These are phyloP conservation scores for Pygoscelis antarcticus DNA, from an alignment of 2,113 vertebrate species.

Conservation along the genomic window DNA sequence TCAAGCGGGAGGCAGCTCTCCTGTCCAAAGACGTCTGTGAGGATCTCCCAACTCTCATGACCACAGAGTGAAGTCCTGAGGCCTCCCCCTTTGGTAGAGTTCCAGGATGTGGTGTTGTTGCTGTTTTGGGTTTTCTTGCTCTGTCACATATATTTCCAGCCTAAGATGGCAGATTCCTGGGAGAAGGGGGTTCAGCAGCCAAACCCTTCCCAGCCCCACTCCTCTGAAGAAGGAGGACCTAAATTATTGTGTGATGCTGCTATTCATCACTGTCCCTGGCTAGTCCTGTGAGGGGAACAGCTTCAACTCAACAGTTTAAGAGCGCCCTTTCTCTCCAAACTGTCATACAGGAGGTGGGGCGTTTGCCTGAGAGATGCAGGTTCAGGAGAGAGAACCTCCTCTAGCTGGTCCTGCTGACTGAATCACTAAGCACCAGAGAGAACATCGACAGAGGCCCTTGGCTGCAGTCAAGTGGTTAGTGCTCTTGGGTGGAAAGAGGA, in stretches of 20 bases:
- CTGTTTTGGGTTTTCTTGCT: not conserved
- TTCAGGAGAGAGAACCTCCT: not conserved
- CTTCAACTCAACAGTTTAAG: not conserved
- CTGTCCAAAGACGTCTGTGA: not conserved
- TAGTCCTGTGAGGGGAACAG: not conserved
- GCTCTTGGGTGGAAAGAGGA: not conserved
- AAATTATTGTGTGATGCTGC: not conserved
- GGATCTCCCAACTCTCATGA: not conserved
- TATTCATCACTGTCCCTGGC: not conserved
- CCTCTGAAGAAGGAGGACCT: not conserved
- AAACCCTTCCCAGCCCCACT: not conserved
- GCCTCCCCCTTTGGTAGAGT: not conserved
- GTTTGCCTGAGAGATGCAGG: not conserved
- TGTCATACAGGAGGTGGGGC: not conserved
- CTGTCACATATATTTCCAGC: not conserved
- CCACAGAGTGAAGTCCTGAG: not conserved
- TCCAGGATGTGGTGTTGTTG: not conserved
- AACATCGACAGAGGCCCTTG: accelerated
- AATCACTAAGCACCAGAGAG: not conserved
- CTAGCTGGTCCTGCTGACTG: not conserved
- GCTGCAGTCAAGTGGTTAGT: not conserved
- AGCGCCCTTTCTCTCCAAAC: not conserved
- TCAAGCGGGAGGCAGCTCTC: not conserved
- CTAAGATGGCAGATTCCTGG: not conserved
- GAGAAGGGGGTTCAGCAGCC: not conserved